Evolutionary conservation across 2,797 vertebrate species (phyloP).

Genomic region (Rachycentron canadum): DNA sequence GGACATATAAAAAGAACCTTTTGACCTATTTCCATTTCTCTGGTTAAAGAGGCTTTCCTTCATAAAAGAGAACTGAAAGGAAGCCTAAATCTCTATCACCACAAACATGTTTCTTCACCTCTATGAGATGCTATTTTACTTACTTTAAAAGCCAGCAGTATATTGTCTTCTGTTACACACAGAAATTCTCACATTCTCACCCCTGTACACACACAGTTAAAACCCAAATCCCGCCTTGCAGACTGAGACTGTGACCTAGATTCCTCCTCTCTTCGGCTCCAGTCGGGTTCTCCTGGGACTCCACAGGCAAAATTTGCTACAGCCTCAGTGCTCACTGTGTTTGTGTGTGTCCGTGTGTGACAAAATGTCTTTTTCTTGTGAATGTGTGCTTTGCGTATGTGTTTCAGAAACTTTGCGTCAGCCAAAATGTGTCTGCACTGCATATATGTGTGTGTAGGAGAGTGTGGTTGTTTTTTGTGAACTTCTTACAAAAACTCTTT

Average conservation of each 20-base stretch:
- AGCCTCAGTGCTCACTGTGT: constrained; percentile 31
- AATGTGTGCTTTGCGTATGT: constrained; percentile 24
- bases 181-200: constrained; percentile 29
- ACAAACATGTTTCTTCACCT: constrained; percentile 50
- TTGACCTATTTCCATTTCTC: constrained; percentile 43
- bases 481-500: constrained; percentile 48
- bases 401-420: constrained; percentile 22
- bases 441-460: constrained; percentile 24
- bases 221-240: constrained; percentile 56
- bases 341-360: constrained; percentile 26
- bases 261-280: constrained; percentile 78
- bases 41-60: constrained; percentile 37
- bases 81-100: constrained; percentile 50
- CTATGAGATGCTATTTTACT: constrained; percentile 36
- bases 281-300: constrained; percentile 67
- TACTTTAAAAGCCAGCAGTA: constrained; percentile 30
- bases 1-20: constrained; percentile 17
- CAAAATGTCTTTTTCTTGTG: constrained; percentile 14
- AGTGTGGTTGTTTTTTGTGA: constrained; percentile 34
- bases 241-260: constrained; percentile 81
- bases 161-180: constrained; percentile 38
- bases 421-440: background rate
- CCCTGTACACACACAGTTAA: constrained; percentile 41
- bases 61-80: constrained; percentile 28
- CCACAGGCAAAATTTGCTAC: constrained; percentile 54